Conservation (phyloP, 2,797 vertebrate species). For the Allobates femoralis region DNA sequence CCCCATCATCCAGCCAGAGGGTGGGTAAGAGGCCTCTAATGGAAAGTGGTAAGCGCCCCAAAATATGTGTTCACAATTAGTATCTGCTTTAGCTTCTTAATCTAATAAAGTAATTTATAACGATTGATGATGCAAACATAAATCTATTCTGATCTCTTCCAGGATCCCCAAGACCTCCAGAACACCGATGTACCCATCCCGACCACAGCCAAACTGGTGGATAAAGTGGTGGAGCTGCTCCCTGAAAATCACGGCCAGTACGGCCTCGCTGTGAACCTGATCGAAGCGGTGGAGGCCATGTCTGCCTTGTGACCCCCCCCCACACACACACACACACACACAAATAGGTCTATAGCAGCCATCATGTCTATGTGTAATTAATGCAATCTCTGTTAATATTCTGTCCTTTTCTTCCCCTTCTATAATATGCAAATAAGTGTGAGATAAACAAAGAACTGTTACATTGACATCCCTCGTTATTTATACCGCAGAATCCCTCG, state of each 20-base stretch:
- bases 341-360: constrained; percentile 37
- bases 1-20: too few relatives aligned
- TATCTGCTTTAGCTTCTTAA: too few relatives aligned
- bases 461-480: constrained; percentile 15
- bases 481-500: neutral
- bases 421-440: constrained; percentile 53
- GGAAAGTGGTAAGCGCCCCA: too few relatives aligned
- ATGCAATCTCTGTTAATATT: constrained; percentile 13
- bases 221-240: constrained; percentile 88
- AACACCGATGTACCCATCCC: constrained; percentile 84
- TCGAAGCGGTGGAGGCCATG: constrained; percentile 88
- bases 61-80: too few relatives aligned
- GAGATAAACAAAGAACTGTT: neutral
- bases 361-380: constrained; percentile 30
- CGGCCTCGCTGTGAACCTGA: constrained; percentile 88
- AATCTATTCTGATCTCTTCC: constrained; percentile 23
- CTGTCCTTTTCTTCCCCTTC: neutral
- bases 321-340: too few relatives aligned
- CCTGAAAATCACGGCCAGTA: constrained; percentile 96
- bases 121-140: neutral
- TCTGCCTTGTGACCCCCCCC: constrained; percentile 69
- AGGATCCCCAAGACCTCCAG: constrained; percentile 92
- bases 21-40: too few relatives aligned
- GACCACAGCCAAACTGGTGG: constrained; percentile 84
- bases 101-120: too few relatives aligned